Evolutionary conservation across 1,140 invertebrate genomes (phyloP).

Genomic region (Sitophilus oryzae): DNA sequence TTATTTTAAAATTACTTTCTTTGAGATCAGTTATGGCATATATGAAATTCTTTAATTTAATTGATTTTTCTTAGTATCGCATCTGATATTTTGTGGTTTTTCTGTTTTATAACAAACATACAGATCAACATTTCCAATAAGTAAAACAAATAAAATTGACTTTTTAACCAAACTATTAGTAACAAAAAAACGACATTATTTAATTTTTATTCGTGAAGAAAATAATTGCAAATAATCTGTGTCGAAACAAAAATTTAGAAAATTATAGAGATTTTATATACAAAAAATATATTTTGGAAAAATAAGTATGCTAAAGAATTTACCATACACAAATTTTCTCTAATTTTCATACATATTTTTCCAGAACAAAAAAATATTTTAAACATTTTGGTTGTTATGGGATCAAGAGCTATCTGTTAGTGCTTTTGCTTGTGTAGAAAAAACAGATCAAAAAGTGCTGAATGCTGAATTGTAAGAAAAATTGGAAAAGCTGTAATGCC

Average conservation of each 20-base stretch:
- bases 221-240: background rate
- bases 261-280: background rate
- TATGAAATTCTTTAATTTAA: too few species aligned
- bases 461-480: slow-evolving; percentile 8
- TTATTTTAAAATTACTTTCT: too few species aligned
- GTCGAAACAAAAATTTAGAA: background rate
- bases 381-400: slow-evolving; percentile 7
- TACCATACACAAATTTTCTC: too few species aligned
- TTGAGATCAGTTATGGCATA: too few species aligned
- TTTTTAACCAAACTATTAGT: too few species aligned
- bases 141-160: background rate
- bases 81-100: background rate
- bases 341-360: background rate
- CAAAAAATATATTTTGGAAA: background rate
- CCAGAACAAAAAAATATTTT: background rate
- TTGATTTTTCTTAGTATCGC: too few species aligned
- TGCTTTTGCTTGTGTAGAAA: slow-evolving; percentile 20
- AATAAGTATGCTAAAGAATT: background rate
- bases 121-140: slow-evolving; percentile 13
- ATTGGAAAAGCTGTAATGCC: background rate
- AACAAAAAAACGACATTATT: too few species aligned
- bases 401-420: slow-evolving; percentile 42
- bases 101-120: slow-evolving; percentile 12
- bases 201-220: background rate
- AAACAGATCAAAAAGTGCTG: slow-evolving; percentile 1